Conservation (phyloP, 2,888 invertebrate species). For the Agrochola litura region DNA sequence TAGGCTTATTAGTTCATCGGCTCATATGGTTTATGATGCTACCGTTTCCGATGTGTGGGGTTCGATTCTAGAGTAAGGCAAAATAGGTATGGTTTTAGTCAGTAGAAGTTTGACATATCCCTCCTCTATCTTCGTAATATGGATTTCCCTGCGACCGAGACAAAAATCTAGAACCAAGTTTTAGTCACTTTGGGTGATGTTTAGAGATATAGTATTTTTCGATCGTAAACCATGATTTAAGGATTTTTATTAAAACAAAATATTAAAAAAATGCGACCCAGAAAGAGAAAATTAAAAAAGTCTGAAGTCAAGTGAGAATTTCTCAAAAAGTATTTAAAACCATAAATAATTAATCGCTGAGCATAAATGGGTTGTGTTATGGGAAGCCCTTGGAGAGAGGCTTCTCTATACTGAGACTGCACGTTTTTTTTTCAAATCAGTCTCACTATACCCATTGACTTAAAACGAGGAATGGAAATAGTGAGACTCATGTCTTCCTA, state of each 20-base stretch:
- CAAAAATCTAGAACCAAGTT: background rate
- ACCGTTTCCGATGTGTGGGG: slow-evolving; percentile 9
- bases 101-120: background rate
- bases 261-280: background rate
- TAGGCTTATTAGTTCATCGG: slow-evolving; percentile 3
- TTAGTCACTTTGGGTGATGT: background rate
- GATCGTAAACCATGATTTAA: background rate
- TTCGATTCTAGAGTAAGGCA: slow-evolving; percentile 4
- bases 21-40: slow-evolving; percentile 4
- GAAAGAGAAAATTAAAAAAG: background rate
- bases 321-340: background rate
- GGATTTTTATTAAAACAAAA: too few species aligned
- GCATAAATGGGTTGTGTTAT: background rate
- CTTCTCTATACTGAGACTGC: background rate
- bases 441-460: too few species aligned
- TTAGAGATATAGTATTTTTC: background rate
- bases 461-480: too few species aligned
- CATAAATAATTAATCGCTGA: background rate
- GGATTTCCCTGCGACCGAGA: background rate
- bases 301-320: background rate
- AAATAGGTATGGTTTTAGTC: background rate
- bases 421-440: too few species aligned
- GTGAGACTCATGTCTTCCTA: too few species aligned
- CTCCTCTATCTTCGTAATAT: background rate
- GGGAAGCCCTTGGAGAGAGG: background rate